Conservation (phyloP, 2,888 invertebrate genomes). For the Noctua janthe region DNA sequence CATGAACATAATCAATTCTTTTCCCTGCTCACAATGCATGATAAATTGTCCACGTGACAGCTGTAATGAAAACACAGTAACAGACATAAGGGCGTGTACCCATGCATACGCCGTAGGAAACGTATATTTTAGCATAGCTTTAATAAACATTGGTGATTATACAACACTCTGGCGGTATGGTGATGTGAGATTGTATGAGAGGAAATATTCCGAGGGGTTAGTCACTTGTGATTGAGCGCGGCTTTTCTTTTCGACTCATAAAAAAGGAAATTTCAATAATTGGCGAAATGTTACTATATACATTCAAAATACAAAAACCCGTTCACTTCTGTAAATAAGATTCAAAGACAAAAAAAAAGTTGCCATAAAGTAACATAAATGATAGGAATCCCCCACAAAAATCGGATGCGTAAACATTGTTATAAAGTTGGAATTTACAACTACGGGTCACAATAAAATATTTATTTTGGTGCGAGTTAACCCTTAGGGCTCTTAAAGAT, state of each 20-base stretch:
- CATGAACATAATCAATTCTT: constrained; percentile 44
- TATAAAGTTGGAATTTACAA: constrained; percentile 35
- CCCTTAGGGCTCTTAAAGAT: constrained; percentile 12
- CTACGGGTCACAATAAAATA: constrained; percentile 40
- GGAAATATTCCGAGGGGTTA: constrained; percentile 70
- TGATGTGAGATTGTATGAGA: constrained; percentile 79
- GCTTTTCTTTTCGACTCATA: constrained; percentile 7
- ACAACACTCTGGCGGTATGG: constrained; percentile 52
- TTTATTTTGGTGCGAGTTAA: constrained; percentile 41
- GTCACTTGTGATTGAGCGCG: constrained; percentile 13
- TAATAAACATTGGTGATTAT: constrained; percentile 65
- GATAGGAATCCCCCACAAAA: constrained; percentile 2
- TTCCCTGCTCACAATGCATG: constrained; percentile 50
- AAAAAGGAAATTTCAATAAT: not conserved
- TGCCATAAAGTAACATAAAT: not conserved
- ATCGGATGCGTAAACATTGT: constrained; percentile 11
- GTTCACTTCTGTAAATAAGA: not conserved
- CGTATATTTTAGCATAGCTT: constrained; percentile 68
- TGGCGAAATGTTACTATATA: not conserved
- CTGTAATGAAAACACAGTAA: constrained; percentile 52
- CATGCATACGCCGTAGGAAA: constrained; percentile 61
- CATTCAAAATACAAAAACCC: not conserved
- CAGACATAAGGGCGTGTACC: constrained; percentile 63
- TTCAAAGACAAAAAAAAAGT: not conserved
- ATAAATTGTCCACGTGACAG: constrained; percentile 59